Percentiles rank a stretch among this genome's conserved stretches.
phyloP scores from a whole-genome alignment of 2,113 vertebrate species.

The Ivindomyrus marchei region DNA sequence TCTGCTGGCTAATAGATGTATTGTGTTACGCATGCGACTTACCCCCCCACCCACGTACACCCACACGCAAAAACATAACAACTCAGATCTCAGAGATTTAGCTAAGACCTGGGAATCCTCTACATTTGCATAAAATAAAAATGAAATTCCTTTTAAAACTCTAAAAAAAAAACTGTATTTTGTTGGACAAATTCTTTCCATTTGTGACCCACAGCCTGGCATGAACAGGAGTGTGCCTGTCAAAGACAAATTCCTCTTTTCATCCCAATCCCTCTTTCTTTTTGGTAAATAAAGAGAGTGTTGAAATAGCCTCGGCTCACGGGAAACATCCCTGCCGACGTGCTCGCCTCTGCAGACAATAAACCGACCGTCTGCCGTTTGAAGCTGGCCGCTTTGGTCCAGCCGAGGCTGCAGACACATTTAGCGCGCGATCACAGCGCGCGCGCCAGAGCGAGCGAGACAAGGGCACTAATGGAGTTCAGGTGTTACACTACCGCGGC shows the following conservation, averaged over 20 bases:
- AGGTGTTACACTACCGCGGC: not conserved
- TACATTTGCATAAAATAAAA: not conserved
- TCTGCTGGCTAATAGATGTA: not conserved
- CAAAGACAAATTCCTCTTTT: not conserved
- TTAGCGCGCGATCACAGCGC: not conserved
- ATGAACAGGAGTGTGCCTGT: not conserved
- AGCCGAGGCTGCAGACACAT: not conserved
- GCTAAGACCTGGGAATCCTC: not conserved
- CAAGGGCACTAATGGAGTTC: constrained; percentile 6
- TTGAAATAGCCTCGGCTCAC: not conserved
- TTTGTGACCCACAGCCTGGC: not conserved
- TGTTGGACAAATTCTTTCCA: not conserved
- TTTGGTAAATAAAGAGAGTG: not conserved
- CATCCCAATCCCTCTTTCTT: not conserved
- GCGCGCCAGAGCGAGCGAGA: not conserved
- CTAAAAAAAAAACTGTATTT: not conserved
- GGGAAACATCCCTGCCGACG: not conserved
- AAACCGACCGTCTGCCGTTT: not conserved
- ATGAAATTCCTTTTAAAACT: not conserved
- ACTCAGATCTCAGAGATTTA: not conserved
- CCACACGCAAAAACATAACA: not conserved
- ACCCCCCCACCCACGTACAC: not conserved
- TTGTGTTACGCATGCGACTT: not conserved
- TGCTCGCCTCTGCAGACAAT: not conserved
- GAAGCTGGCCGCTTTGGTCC: not conserved